These are phyloP conservation scores for Acropternis orthonyx DNA, from an alignment of 2,797 vertebrate genomes.

Conservation along the genomic window DNA sequence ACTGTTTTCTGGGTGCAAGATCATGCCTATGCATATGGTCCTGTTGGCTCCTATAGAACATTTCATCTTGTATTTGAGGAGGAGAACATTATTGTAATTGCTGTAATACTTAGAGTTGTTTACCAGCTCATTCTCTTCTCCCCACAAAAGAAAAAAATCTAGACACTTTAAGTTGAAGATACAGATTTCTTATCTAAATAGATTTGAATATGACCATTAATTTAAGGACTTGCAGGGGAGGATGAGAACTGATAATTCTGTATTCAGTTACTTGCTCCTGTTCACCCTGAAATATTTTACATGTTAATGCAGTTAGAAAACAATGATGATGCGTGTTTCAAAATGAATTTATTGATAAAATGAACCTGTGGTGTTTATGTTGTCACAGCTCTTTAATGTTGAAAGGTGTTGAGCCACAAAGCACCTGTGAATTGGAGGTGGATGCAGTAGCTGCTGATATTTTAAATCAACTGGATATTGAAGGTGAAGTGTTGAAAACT, in stretches of 20 bases:
- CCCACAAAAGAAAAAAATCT: not conserved
- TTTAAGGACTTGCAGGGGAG: not conserved
- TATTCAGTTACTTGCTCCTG: not conserved
- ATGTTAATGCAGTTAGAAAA: not conserved
- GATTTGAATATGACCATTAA: not conserved
- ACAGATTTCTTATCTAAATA: not conserved
- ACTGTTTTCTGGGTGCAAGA: not conserved
- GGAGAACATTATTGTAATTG: not conserved
- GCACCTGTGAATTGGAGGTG: slow-evolving; percentile 96
- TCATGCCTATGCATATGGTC: not conserved
- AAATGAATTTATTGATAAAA: not conserved
- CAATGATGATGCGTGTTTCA: not conserved
- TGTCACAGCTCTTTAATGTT: slow-evolving; percentile 87
- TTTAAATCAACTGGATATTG: slow-evolving; percentile 94
- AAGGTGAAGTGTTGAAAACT: slow-evolving; percentile 80
- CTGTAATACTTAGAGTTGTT: not conserved
- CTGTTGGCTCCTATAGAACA: not conserved
- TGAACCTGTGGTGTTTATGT: slow-evolving; percentile 37
- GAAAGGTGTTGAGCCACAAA: slow-evolving; percentile 87
- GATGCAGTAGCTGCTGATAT: slow-evolving; percentile 95
- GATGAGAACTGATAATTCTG: not conserved
- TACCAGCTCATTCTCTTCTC: not conserved
- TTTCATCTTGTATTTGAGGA: not conserved
- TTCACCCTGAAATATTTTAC: not conserved
- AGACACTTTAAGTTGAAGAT: not conserved